Evolutionary conservation across 2,113 vertebrate genomes (phyloP), one percentile per base, ranked within the genome.

Genomic region (Uropsilus gracilis): DNA sequence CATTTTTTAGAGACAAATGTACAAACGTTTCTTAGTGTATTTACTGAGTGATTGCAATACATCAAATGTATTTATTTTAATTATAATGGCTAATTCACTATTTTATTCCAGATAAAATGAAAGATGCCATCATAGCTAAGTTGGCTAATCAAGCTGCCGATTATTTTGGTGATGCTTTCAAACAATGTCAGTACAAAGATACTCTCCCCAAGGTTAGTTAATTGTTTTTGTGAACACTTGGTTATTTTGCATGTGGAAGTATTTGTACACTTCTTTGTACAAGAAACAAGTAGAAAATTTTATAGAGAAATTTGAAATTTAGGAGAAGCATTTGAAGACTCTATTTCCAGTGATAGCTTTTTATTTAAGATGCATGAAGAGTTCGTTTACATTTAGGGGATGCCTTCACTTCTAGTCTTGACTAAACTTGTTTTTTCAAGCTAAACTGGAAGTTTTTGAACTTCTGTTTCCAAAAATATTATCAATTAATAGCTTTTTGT

Each of bases 161-260:
- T 98, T 99, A 99, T 97, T 99, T 99, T 50, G 99, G 99, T 6
- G 99, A 99, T 84, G 99, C 99, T 94, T 99, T 99, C 98, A 99
- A 99, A 96, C 99, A 99, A 90, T 99, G 99, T 90, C 99, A 99
- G 55, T 99, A 99, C 98, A 99, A 99, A 98, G 99, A 99, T 93
- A 99, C 99, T 92, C 98, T 99, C 57, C 99, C 99, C 68, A 99
- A 99, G 99, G 99, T 99, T 98, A 98, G 99, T 98, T 97, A 95
- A 95, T 10, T 92, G 59, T 95, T 61, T 63, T 28, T 64, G n/a
- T 82, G 37, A 75, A 85, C 8, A 78, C 3, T 91, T 75, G 61
- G 11, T 86, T 78, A 26, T 66, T 85, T 76, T 91, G 91, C 89
- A 76, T 94, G 90, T 71, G 69, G 53, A 86, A 86, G 5, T 93